Evolutionary conservation across 2,888 invertebrate species (phyloP), one percentile per base, ranked within the genome.

Genomic region (Spilosoma lubricipeda): DNA sequence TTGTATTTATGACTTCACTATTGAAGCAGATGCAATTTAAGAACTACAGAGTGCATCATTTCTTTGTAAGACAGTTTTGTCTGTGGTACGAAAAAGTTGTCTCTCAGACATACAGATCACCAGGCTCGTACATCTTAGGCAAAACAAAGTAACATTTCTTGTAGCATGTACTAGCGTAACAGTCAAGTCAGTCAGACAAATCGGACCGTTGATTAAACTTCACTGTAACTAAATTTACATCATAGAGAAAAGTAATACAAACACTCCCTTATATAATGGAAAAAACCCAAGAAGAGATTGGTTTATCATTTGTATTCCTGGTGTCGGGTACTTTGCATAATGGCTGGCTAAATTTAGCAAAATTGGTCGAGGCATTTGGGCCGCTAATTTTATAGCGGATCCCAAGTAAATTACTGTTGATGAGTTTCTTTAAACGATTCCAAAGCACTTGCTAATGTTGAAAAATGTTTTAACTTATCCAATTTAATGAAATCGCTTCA

Each of bases 271-370:
- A n/a, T 42, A 63, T 42, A 30, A 63, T 30, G 27, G 18, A 70
- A 59, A 48, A 70, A 70, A 70, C 65, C 74, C 30, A 52, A 76
- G 70, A 70, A 64, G 56, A 76, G 45, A 76, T 74, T 69, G 72
- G 63, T 75, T 74, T 76, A 71, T 80, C 74, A 78, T 83, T 82
- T 77, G 64, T 77, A 80, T 83, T 78, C 77, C 33, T 74, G 70
- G 45, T 45, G 45, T 69, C 64, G 36, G 66, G 30, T 36, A 36
- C 76, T 84, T 82, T 77, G 77, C 80, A 82, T 83, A 84, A 82
- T 75, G 63, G 33, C 52, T 13, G 73, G 73, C 75, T 77, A 75
- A 73, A 75, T 65, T 70, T 48, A 48, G 42, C 9, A 48, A 68
- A 42, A 42, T 67, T 59, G 27, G 42, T 48, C 11, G 68, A 56